Evolutionary conservation across 2,113 vertebrate genomes (phyloP).

Genomic region (Caretta caretta): DNA sequence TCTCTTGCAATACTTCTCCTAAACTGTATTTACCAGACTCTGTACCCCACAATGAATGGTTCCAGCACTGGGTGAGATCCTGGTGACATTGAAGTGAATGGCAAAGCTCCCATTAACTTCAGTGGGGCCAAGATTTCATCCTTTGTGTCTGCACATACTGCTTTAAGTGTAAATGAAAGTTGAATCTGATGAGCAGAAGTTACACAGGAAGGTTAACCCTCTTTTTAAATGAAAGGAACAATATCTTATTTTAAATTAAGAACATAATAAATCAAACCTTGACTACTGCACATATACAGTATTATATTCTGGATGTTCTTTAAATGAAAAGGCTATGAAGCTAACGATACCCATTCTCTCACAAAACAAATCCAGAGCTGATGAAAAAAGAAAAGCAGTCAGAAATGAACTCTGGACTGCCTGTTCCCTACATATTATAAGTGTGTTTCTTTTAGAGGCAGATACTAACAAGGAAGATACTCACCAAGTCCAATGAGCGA

Average conservation of each 20-base stretch:
- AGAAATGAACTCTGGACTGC: not conserved
- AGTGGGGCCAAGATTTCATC: not conserved
- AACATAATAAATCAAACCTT: not conserved
- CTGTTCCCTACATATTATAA: not conserved
- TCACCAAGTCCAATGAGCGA: not conserved
- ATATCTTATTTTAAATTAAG: not conserved
- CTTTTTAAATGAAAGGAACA: not conserved
- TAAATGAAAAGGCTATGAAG: not conserved
- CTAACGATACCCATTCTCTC: not conserved
- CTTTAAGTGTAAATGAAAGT: not conserved
- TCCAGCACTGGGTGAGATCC: not conserved
- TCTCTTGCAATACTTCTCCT: not conserved
- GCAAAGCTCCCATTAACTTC: not conserved
- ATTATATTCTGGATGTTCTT: not conserved
- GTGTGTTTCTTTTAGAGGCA: not conserved
- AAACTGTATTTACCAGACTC: not conserved
- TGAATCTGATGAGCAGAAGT: not conserved
- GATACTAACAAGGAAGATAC: fast-evolving
- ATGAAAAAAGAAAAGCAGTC: not conserved
- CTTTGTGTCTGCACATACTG: not conserved
- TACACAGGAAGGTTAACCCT: not conserved
- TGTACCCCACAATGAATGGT: not conserved
- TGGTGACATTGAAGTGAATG: not conserved
- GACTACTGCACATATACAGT: not conserved
- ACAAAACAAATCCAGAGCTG: not conserved